Evolutionary conservation across 2,797 vertebrate species (phyloP), one percentile per base, ranked within the genome.

Genomic region (Microctenopoma stevenorrisi): DNA sequence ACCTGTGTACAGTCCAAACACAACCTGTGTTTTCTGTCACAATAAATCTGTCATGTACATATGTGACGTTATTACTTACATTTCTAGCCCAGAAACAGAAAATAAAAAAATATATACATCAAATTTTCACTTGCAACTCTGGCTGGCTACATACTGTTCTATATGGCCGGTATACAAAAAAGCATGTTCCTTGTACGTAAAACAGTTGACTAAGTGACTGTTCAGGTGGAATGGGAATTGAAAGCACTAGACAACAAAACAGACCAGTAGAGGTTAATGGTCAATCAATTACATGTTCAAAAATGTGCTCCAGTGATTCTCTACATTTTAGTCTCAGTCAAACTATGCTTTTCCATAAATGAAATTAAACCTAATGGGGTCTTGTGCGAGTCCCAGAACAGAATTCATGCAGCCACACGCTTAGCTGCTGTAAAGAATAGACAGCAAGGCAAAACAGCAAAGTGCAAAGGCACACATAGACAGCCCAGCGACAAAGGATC

Each of bases 341-440:
- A 55, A 76, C 11, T 9, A 28, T 7, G 7, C 10, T n/a, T 7
- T n/a, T 56, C 33, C 58, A 25, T 13, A 59, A 69, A 8, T 42
- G 0, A 67, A 81, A 22, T 56, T 2, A 59, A 76, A 64, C 33
- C 18, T 62, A 26, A 26, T 28, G 35, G 43, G 15, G 51, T 73
- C 42, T 53, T 63, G 40, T 59, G 54, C 50, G 62, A 82, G 58
- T 72, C 80, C 82, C 61, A 51, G 76, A 71, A 60, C 26, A 68
- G 44, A 79, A 82, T 9, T 3, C 83, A 88, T 86, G 85, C 86
- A 84, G 74, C 64, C 76, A 76, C 65, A 77, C 5, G 38, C 61
- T 75, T 54, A 58, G 78, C 84, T 52, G 80, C 77, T 72, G 66
- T 22, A 75, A 62, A n/a, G 57, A 74, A 66, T 7, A 33, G 22